Evolutionary conservation across 2,888 invertebrate genomes (phyloP).

Genomic region (Nephrocerus scutellatus): DNA sequence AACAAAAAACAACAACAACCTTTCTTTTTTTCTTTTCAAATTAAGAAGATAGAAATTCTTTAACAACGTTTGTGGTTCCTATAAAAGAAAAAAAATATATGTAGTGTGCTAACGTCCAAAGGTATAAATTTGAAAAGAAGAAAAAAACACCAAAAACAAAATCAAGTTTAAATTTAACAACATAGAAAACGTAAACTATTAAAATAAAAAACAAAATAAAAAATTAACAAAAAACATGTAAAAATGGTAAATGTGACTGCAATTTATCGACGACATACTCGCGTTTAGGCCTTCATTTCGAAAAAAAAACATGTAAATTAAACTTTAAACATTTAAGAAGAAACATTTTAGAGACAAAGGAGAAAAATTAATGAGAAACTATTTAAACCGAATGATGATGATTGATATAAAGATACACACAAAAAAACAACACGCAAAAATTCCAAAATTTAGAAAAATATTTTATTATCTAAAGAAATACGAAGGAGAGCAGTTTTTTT

Average conservation of each 20-base stretch:
- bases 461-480: too few relatives aligned
- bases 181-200: constrained; percentile 10
- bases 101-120: constrained; percentile 37
- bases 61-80: constrained; percentile 35
- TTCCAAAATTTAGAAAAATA: too few relatives aligned
- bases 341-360: constrained; percentile 23
- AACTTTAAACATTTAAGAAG: constrained; percentile 46
- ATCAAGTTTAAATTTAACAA: constrained; percentile 23
- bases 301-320: constrained; percentile 51
- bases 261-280: constrained; percentile 56
- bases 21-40: constrained; percentile 23
- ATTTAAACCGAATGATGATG: constrained; percentile 22
- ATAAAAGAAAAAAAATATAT: too few relatives aligned
- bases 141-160: constrained; percentile 21
- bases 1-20: constrained; percentile 22
- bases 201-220: constrained; percentile 3
- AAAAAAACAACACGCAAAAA: constrained; percentile 12
- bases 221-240: constrained; percentile 5
- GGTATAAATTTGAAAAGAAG: constrained; percentile 20
- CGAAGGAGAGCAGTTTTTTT: too few relatives aligned
- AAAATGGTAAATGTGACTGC: constrained; percentile 45
- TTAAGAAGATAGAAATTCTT: constrained; percentile 20
- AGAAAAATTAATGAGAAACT: constrained; percentile 25
- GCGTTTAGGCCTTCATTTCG: constrained; percentile 63
- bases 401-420: constrained; percentile 20